Conservation (phyloP, 2,888 invertebrate species). For the Phytoseiulus persimilis region DNA sequence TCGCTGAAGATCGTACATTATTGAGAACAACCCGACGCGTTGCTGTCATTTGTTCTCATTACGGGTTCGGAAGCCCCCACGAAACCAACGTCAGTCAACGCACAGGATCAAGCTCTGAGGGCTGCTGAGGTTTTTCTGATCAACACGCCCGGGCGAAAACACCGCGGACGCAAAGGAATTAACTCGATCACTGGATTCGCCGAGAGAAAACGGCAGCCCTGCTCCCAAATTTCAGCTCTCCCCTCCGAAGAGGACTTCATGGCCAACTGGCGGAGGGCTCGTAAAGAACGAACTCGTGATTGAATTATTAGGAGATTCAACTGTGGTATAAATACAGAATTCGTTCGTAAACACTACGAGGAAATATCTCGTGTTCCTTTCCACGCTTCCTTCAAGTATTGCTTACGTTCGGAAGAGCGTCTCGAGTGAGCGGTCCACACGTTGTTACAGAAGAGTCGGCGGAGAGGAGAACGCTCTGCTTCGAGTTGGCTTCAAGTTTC, state of each 20-base stretch:
- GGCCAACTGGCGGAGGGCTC: neutral
- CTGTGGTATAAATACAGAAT: neutral
- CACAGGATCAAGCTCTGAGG: neutral
- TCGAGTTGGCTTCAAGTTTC: too few relatives aligned
- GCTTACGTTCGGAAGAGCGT: neutral
- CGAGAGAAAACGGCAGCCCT: too few relatives aligned
- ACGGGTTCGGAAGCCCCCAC: neutral
- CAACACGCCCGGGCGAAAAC: too few relatives aligned
- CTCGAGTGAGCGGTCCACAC: neutral
- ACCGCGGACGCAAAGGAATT: too few relatives aligned
- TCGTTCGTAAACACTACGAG: neutral
- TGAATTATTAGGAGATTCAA: constrained; percentile 14
- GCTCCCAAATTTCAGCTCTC: neutral
- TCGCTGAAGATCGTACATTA: constrained; percentile 12
- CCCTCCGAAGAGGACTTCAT: neutral
- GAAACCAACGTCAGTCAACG: neutral
- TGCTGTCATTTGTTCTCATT: constrained; percentile 35
- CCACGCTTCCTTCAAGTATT: neutral
- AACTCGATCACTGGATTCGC: too few relatives aligned
- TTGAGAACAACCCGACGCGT: constrained; percentile 23
- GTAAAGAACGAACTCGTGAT: constrained; percentile 30
- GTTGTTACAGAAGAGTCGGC: too few relatives aligned
- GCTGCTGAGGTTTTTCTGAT: neutral
- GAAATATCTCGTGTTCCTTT: neutral
- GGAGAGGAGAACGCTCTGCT: too few relatives aligned